These are phyloP conservation scores for Solen grandis DNA, from an alignment of 1,140 invertebrate species.

Conservation along the genomic window DNA sequence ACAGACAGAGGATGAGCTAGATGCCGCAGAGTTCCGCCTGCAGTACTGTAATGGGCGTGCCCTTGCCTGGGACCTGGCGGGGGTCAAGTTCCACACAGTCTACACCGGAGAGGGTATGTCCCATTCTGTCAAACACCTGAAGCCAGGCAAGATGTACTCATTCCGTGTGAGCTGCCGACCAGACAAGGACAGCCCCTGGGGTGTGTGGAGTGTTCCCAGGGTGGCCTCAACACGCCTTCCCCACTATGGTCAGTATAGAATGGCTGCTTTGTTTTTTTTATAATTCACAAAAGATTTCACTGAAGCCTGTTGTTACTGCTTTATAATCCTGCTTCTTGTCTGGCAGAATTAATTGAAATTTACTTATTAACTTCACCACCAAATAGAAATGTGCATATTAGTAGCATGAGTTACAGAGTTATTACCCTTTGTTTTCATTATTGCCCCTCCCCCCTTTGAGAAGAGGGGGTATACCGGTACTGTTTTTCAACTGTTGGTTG, in stretches of 20 bases:
- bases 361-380: no score
- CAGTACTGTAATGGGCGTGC: constrained; percentile 71
- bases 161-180: constrained; percentile 72
- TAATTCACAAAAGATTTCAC: no score
- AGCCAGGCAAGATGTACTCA: constrained; percentile 69
- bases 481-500: no score
- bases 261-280: no score
- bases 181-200: constrained; percentile 69
- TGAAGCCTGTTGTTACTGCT: no score
- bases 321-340: no score
- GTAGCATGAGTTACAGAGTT: no score
- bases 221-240: constrained; percentile 69
- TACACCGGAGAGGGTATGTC: constrained; percentile 70
- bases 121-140: constrained; percentile 71
- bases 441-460: no score
- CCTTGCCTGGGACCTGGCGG: constrained; percentile 58
- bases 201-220: constrained; percentile 73
- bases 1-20: constrained; percentile 74
- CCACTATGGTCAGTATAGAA: constrained; percentile 74
- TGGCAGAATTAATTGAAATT: no score
- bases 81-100: constrained; percentile 70
- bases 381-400: no score
- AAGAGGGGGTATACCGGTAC: no score
- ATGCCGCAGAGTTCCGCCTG: constrained; percentile 72
- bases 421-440: no score